Evolutionary conservation across 2,888 invertebrate genomes (phyloP), one percentile per base, ranked within the genome.

Genomic region (Lepas anatifera): DNA sequence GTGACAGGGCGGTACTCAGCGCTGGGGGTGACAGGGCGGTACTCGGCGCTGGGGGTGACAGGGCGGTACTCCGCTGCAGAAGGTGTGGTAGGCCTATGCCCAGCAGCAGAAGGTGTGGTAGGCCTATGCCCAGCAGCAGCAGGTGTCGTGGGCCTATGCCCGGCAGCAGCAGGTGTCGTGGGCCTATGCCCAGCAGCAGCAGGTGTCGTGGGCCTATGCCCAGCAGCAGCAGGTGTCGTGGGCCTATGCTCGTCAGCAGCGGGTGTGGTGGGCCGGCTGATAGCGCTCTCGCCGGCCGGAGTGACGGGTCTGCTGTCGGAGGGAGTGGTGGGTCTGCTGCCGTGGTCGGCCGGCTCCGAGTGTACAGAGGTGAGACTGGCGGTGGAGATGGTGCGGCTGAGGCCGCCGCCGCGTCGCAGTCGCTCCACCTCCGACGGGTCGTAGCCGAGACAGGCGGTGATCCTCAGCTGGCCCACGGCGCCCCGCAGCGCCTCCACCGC

Each of bases 361-460:
- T n/a, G 8, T 25, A 25, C 48, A 25, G 58, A 18, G 6, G 18
- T 22, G 25, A 58, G 32, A 25, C 58, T 58, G 58, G 27, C 32
- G n/a, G 58, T 16, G 18, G 58, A 58, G 32, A 29, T n/a, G 32
- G 58, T 3, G 29, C 58, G 58, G 7, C 32, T 29, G 32, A 32
- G 22, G 18, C 8, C 29, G 29, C 58, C 58, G 74, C 82, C 82
- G 2, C 80, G 79, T 69, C 81, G 75, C 3, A 82, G 75, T 72
- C 77, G 76, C 63, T 81, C 81, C 11, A 81, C 81, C 77, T 81
- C 80, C 22, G 67, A 50, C 41, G 70, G 68, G 69, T 73, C 73
- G 63, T 71, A 74, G 39, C 96, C 97, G 79, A 93, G 90, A 81
- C 96, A 97, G n/a, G 96, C 91, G 75, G 95, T 85, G 76, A 98